phyloP scores from a whole-genome alignment of 2,113 vertebrate species.

The Sinocyclocheilus maitianheensis region DNA sequence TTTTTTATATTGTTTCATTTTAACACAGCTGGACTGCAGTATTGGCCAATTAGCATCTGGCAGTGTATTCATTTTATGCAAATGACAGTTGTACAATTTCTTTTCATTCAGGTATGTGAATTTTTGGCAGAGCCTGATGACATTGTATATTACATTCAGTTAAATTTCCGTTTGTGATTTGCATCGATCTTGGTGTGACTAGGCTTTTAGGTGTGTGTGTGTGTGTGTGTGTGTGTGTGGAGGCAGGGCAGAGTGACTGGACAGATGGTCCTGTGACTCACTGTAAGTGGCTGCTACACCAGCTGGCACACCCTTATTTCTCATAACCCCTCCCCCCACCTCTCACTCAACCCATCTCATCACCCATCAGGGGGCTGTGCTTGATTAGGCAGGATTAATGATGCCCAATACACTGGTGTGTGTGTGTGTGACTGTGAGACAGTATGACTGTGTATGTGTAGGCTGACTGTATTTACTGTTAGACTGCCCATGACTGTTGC shows the following conservation, averaged over 20 bases:
- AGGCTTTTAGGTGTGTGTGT: slow-evolving; percentile 35
- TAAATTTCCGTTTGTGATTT: not conserved
- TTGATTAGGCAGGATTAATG: slow-evolving; percentile 80
- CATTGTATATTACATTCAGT: not conserved
- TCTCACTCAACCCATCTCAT: slow-evolving; percentile 63
- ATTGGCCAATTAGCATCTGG: not conserved
- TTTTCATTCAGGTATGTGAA: not conserved
- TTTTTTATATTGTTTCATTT: not conserved
- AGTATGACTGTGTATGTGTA: slow-evolving; percentile 59
- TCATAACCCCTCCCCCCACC: slow-evolving; percentile 52
- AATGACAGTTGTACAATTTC: not conserved
- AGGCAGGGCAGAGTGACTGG: slow-evolving; percentile 45
- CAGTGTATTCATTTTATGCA: not conserved
- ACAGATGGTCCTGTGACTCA: slow-evolving; percentile 79
- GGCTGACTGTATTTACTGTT: slow-evolving; percentile 73
- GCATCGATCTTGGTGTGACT: not conserved
- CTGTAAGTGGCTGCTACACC: slow-evolving; percentile 74
- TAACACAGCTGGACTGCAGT: not conserved
- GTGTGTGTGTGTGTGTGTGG: slow-evolving; percentile 21
- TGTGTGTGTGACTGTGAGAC: slow-evolving; percentile 54
- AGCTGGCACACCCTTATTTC: slow-evolving; percentile 70
- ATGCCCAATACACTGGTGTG: slow-evolving; percentile 59
- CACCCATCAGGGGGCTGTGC: slow-evolving; percentile 70
- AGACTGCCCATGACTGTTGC: slow-evolving; percentile 70
- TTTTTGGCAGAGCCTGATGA: not conserved